Base-by-base conservation (phyloP, 1,140 invertebrate genomes). In the Brachionus rotundiformis region DNA sequence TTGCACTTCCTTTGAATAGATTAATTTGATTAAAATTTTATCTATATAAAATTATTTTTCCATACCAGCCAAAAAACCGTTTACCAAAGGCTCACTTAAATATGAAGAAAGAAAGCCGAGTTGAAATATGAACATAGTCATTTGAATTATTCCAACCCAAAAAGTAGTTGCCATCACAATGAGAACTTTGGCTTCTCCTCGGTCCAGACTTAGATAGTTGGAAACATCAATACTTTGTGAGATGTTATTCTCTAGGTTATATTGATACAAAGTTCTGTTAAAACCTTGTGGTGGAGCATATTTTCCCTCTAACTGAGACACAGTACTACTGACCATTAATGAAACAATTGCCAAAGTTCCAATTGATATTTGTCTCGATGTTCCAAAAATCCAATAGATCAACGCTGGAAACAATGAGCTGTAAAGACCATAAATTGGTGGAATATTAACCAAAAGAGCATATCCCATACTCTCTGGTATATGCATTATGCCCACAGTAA, bases 341-440 rank as follows among this genome's bases (percentile, higher is more conserved):
- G 93, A 94, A 61, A 93, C 90, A 0, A 95, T 92, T n/a, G 94
- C 94, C 88, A 95, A 95, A 0, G 94, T 94, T 90, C 95, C 95
- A 88, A 97, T 93, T 1, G 95, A 97, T 19, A 94, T 91, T 84
- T 98, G 95, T 61, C 91, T 90, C 1, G 95, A 97, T 5, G 95
- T 96, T 31, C 95, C 95, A 80, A 98, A 91, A 61, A 98, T 88
- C 75, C 93, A 91, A 86, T 98, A 98, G 4, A 96, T 89, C 0
- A 98, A 86, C 0, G 94, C 92, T 2, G 95, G 94, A 88, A 97
- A 96, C 84, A 98, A 94, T 0, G 94, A 95, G 91, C 95, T 95
- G 87, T 97, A 97, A 2, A 98, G 91, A 4, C 96, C 96, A 79
- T 93, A 91, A 33, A 96, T 92, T 0, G 95, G 93, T 0, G 93